Evolutionary conservation across 2,888 invertebrate species (phyloP).

Genomic region (Lagria hirta): DNA sequence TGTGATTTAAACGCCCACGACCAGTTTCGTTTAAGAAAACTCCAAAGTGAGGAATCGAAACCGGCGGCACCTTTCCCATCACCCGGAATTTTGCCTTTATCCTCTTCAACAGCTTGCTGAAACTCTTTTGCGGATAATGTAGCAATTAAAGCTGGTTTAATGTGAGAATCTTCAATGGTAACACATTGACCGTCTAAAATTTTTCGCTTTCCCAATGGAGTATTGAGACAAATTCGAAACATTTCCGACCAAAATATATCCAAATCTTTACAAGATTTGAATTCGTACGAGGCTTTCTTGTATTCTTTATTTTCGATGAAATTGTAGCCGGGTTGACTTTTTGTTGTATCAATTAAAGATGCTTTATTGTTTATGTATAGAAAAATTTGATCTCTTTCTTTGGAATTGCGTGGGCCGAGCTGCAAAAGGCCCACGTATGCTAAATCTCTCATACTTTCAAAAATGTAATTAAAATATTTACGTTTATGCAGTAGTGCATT

Average conservation of each 20-base stretch:
- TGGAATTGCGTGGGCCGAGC: slow-evolving; percentile 64
- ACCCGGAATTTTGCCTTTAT: slow-evolving; percentile 68
- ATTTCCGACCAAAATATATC: slow-evolving; percentile 70
- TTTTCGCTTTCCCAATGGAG: slow-evolving; percentile 59
- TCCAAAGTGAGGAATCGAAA: slow-evolving; percentile 68
- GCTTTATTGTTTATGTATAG: slow-evolving; percentile 67
- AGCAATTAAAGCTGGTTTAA: slow-evolving; percentile 56
- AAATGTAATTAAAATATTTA: slow-evolving; percentile 62
- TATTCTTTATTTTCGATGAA: slow-evolving; percentile 63
- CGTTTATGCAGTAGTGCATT: slow-evolving; percentile 58
- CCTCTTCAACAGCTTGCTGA: slow-evolving; percentile 51
- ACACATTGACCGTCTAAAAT: slow-evolving; percentile 48
- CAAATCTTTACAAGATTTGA: slow-evolving; percentile 58
- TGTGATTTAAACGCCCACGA: too few species aligned
- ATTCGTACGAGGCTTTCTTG: slow-evolving; percentile 58
- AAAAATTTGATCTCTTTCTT: slow-evolving; percentile 71
- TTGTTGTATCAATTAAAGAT: slow-evolving; percentile 65
- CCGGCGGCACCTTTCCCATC: slow-evolving; percentile 73
- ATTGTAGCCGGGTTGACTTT: slow-evolving; percentile 63
- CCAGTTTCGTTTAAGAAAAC: slow-evolving; percentile 68
- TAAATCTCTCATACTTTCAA: slow-evolving; percentile 60
- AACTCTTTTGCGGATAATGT: slow-evolving; percentile 52
- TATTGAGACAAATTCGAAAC: slow-evolving; percentile 67
- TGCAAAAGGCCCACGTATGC: slow-evolving; percentile 70
- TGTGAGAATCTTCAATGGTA: slow-evolving; percentile 54